A percentile compares a stretch with the other conserved stretches of the same genome.
Evolutionary conservation across 2,888 invertebrate genomes (phyloP).

Genomic region (Drosophila pseudotalamancana): DNA sequence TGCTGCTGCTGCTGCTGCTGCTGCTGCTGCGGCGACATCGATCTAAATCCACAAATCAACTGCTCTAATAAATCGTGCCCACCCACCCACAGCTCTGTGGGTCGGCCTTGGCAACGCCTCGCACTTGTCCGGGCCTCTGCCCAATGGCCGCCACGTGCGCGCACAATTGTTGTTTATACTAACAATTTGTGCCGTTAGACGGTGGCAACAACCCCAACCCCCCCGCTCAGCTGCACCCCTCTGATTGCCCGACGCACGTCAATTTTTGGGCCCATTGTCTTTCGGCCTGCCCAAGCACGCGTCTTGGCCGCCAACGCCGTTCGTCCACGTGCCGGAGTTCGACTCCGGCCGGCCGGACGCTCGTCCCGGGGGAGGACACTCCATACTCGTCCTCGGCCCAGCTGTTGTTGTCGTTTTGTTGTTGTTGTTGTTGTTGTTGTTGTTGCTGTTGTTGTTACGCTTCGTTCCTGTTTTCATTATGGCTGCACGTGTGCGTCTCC

Average conservation of each 20-base stretch:
- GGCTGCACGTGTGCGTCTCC: constrained; percentile 54
- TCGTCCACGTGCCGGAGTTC: constrained; percentile 58
- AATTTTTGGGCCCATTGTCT: constrained; percentile 68
- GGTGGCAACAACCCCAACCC: constrained; percentile 26
- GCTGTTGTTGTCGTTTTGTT: constrained; percentile 45
- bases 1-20: constrained; percentile 9
- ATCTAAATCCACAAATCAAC: constrained; percentile 60
- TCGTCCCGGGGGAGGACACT: constrained; percentile 55
- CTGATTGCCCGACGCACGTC: constrained; percentile 66
- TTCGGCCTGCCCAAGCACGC: constrained; percentile 80
- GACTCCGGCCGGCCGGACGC: constrained; percentile 35
- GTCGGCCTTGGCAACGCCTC: constrained; percentile 67
- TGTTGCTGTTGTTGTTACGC: constrained; percentile 22
- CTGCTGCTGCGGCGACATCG: constrained; percentile 28
- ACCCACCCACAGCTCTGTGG: constrained; percentile 19
- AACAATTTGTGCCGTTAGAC: constrained; percentile 80
- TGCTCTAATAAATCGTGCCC: constrained; percentile 75
- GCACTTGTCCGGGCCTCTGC: constrained; percentile 59
- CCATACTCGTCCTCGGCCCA: neutral
- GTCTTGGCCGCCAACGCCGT: constrained; percentile 53
- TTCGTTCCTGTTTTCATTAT: constrained; percentile 70
- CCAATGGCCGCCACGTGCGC: constrained; percentile 77
- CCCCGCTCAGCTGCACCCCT: neutral
- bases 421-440: neutral
- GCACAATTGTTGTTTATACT: constrained; percentile 83